Conservation (phyloP, 2,888 invertebrate genomes). For the Willowsia nigromaculata region DNA sequence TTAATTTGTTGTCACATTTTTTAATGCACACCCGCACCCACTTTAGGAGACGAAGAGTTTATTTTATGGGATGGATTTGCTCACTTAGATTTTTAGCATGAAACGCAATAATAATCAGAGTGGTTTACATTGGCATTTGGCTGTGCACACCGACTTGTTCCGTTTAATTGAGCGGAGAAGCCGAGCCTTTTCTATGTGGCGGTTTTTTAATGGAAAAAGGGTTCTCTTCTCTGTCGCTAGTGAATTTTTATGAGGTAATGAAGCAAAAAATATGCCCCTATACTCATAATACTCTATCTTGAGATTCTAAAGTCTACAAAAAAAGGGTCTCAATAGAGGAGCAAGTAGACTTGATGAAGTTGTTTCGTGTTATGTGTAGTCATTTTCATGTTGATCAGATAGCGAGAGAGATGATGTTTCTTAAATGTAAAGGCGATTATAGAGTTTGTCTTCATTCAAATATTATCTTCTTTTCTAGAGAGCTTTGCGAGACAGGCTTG, state of each 20-base stretch:
- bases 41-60: no score
- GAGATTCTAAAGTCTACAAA: background rate
- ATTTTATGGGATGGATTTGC: no score
- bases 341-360: background rate
- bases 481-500: background rate
- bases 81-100: background rate
- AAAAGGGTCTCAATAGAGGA: background rate
- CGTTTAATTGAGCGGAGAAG: background rate
- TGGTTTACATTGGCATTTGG: background rate
- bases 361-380: background rate
- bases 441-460: background rate
- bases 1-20: background rate
- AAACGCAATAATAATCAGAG: background rate
- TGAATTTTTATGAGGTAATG: constrained; percentile 28
- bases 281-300: background rate
- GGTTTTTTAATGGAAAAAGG: background rate
- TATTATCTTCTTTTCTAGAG: background rate
- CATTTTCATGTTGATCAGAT: background rate
- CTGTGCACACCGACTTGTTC: background rate
- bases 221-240: background rate
- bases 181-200: background rate
- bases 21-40: background rate
- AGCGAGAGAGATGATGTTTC: background rate
- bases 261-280: no score
- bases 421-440: constrained; percentile 6